Conservation (phyloP, 1,140 invertebrate genomes). For the Bradynema listronoti region DNA sequence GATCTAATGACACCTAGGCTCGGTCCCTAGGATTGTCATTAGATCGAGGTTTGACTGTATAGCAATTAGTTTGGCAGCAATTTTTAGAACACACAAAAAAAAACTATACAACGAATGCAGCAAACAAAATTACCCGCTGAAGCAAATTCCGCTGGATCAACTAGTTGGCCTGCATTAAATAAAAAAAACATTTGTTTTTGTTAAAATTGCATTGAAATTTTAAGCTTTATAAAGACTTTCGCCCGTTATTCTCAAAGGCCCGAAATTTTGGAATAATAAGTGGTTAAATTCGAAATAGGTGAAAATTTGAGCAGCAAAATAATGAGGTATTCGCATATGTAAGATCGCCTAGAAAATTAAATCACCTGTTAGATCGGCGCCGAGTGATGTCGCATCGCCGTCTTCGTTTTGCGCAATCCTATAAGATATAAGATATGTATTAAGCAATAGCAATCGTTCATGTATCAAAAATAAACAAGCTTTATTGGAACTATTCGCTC, state of each 20-base stretch:
- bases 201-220: slow-evolving; percentile 4
- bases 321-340: too few relatives aligned
- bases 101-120: slow-evolving; percentile 12
- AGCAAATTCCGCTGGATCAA: slow-evolving; percentile 95
- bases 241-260: too few relatives aligned
- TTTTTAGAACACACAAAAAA: neutral
- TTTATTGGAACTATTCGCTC: too few relatives aligned
- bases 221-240: too few relatives aligned
- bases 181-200: slow-evolving; percentile 4
- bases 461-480: too few relatives aligned
- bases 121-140: slow-evolving; percentile 74
- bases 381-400: slow-evolving; percentile 22
- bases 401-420: slow-evolving; percentile 10
- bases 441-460: too few relatives aligned
- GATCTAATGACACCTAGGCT: too few relatives aligned
- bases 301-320: too few relatives aligned
- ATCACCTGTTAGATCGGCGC: slow-evolving; percentile 31
- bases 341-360: too few relatives aligned
- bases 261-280: too few relatives aligned
- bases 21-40: too few relatives aligned
- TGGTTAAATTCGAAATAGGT: slow-evolving; percentile 7
- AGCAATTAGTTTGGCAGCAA: neutral
- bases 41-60: too few relatives aligned
- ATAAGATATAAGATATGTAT: neutral
- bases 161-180: slow-evolving; percentile 73